Base-by-base conservation (phyloP, 1,140 invertebrate species). In the Sitophilus oryzae region DNA sequence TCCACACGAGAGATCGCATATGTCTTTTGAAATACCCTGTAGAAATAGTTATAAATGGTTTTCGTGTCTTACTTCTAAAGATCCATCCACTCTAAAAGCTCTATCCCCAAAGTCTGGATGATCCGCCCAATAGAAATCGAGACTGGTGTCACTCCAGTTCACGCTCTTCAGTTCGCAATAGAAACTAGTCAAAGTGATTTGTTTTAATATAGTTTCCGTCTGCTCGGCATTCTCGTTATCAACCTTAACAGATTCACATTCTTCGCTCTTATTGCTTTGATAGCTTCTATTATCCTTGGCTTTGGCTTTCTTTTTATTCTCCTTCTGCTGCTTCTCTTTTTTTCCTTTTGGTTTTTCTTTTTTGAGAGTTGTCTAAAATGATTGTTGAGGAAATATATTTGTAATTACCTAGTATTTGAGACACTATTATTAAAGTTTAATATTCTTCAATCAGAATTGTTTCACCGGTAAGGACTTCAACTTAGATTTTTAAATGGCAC, bases 71-170 rank as follows among this genome's bases (percentile, higher is more conserved):
- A 64, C 66, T 40, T 60, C 58, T 48, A 66, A 42, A 50, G 59
- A 64, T 45, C 65, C 65, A 34, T 65, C 49, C 8, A 66, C 51
- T 43, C 44, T 30, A 15, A 57, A 37, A 10, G 61, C 65, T 23
- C 50, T 49, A 8, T 20, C 36, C 11, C 56, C 56, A 21, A 58
- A 48, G 23, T 58, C 22, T 0, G 56, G 47, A 45, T 64, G 58
- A 36, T 64, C 59, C 3, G 62, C 55, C 66, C 66, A 68, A 49
- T 60, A 63, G 45, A 59, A 68, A 56, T 67, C 62, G 9, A 66
- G 51, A n/a, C 58, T 61, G 37, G 59, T 49, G 44, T 68, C 63
- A 44, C 65, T 68, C 66, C 66, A 68, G 49, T 64, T 66, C 3
- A 63, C 40, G 20, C 42, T 61, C 34, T 62, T 46, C 21, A 68